Percentiles rank a stretch among this genome's conserved stretches.
Conservation (phyloP, 2,888 invertebrate species). For the Nymphalis c-album region DNA sequence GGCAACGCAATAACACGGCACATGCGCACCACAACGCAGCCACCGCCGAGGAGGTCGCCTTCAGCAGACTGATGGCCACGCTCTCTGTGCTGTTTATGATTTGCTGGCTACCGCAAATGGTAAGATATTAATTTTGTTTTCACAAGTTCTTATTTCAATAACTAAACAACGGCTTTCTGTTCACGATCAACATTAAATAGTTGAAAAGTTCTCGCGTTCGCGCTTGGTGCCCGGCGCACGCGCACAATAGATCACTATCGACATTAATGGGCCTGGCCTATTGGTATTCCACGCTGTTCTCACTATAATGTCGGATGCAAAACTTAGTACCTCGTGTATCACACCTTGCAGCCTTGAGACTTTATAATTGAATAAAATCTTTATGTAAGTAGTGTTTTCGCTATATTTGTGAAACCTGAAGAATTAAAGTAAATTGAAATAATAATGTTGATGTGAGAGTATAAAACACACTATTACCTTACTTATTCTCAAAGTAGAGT, state of each 20-base stretch:
- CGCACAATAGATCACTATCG: constrained; percentile 26
- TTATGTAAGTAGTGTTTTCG: not conserved
- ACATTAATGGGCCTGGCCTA: constrained; percentile 19
- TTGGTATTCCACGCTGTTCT: constrained; percentile 22
- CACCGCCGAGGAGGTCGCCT: constrained; percentile 91
- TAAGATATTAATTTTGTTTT: constrained; percentile 58
- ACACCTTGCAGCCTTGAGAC: constrained; percentile 21
- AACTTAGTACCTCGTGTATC: constrained; percentile 16
- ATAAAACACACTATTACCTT: too few relatives aligned
- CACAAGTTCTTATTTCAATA: not conserved
- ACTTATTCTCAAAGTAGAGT: too few relatives aligned
- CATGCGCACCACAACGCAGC: constrained; percentile 70
- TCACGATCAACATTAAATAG: constrained; percentile 6
- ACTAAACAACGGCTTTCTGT: not conserved
- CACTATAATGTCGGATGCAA: constrained; percentile 18
- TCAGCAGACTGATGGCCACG: constrained; percentile 91
- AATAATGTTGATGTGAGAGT: too few relatives aligned
- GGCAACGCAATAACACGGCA: constrained; percentile 57
- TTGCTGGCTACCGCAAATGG: constrained; percentile 95
- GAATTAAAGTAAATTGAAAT: not conserved
- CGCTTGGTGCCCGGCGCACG: constrained; percentile 5
- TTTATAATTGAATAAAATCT: constrained; percentile 9
- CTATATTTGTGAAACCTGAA: not conserved
- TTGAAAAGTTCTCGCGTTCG: constrained; percentile 1
- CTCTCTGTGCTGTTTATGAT: constrained; percentile 90